Conservation (phyloP, 2,888 invertebrate species). For the Blera fallax region DNA sequence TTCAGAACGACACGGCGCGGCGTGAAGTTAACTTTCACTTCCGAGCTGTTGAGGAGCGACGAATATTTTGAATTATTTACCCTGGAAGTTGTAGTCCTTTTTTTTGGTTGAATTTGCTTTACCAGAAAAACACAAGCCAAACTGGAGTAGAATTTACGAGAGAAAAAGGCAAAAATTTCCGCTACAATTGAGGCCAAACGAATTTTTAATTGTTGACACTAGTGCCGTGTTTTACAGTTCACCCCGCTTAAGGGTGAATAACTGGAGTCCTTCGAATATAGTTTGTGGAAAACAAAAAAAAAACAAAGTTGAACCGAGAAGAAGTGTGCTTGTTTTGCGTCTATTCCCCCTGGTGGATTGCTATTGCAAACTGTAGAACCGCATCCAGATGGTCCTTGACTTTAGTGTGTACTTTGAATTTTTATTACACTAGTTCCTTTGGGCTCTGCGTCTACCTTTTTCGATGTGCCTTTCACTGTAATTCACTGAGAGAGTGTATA, state of each 20-base stretch:
- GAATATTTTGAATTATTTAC: constrained; percentile 31
- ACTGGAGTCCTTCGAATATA: neutral
- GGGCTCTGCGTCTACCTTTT: neutral
- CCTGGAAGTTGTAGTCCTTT: neutral
- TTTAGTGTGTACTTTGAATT: neutral
- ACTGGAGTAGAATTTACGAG: neutral
- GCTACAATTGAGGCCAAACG: neutral
- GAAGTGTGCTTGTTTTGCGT: neutral
- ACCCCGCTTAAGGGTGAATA: neutral
- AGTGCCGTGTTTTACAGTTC: neutral
- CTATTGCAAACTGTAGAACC: neutral
- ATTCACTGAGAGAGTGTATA: neutral
- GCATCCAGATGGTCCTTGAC: neutral
- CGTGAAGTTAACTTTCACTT: constrained; percentile 20
- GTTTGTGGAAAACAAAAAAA: neutral
- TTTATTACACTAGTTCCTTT: neutral
- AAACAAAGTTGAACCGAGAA: neutral
- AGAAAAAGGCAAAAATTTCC: neutral
- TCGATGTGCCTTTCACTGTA: neutral
- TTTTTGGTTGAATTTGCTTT: neutral
- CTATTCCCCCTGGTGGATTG: neutral
- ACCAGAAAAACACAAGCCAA: neutral
- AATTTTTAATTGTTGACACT: constrained; percentile 29
- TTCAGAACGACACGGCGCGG: neutral
- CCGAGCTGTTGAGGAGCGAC: neutral